phyloP scores from a whole-genome alignment of 2,113 vertebrate genomes.

The Microcebus jonahi region DNA sequence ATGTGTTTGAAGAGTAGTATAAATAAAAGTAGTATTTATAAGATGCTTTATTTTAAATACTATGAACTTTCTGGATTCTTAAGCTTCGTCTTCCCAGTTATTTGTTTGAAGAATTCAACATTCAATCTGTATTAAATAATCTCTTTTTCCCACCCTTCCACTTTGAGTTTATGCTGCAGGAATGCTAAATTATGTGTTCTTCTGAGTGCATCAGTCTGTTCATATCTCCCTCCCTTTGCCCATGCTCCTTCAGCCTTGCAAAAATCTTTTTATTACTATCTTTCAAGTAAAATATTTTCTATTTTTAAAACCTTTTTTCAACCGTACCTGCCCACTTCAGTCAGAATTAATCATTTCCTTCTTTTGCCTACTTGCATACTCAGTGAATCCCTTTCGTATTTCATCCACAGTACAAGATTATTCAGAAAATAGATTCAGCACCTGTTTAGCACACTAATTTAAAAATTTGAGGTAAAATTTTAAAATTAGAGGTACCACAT shows the following conservation, averaged over 20 bases:
- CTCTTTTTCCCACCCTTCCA: not conserved
- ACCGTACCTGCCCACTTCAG: not conserved
- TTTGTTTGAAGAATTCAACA: not conserved
- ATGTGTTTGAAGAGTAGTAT: not conserved
- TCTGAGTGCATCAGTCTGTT: not conserved
- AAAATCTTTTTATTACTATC: not conserved
- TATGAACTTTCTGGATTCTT: not conserved
- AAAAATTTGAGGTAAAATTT: not conserved
- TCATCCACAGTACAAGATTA: constrained; percentile 22
- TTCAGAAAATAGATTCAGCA: constrained; percentile 33
- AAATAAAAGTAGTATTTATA: not conserved
- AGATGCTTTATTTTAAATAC: not conserved
- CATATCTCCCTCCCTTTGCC: constrained; percentile 4
- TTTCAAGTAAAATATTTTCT: constrained; percentile 48
- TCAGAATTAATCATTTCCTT: constrained; percentile 38
- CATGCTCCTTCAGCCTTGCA: not conserved
- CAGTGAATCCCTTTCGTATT: not conserved
- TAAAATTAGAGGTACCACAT: not conserved
- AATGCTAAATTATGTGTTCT: constrained; percentile 30
- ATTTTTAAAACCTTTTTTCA: not conserved
- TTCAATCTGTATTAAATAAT: constrained; percentile 13
- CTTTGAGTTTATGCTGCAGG: not conserved
- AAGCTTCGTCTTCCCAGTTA: not conserved
- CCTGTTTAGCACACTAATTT: not conserved
- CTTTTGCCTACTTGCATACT: not conserved